Evolutionary conservation across 2,113 vertebrate genomes (phyloP).

Genomic region (Equus przewalskii): DNA sequence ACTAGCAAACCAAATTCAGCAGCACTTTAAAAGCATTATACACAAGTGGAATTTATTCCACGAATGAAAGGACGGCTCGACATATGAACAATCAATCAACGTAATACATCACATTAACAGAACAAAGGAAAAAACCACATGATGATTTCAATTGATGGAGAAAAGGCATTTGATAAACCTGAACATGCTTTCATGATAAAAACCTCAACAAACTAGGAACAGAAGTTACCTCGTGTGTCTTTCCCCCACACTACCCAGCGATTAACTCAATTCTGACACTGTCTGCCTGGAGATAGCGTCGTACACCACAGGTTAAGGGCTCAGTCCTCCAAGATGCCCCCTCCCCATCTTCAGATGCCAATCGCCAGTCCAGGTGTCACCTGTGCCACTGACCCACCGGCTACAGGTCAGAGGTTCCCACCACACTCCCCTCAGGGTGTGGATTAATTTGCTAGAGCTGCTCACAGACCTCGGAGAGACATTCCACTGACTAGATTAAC

Average conservation of each 20-base stretch:
- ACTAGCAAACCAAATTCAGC: neutral
- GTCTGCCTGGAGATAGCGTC: fast-evolving
- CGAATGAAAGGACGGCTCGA: fast-evolving
- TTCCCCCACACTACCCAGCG: neutral
- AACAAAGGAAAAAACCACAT: neutral
- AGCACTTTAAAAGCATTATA: neutral
- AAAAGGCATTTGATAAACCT: neutral
- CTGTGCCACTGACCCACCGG: neutral
- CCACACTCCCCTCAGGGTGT: neutral
- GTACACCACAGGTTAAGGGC: neutral
- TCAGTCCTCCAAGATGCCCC: neutral
- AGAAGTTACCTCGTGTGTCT: no score
- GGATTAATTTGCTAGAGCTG: neutral
- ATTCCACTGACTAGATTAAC: fast-evolving
- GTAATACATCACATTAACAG: neutral
- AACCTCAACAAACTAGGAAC: neutral
- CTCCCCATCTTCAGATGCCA: neutral
- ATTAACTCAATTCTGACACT: neutral
- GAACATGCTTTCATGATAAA: neutral
- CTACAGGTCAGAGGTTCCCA: fast-evolving
- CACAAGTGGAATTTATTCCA: no score
- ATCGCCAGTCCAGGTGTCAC: neutral
- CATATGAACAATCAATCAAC: fast-evolving
- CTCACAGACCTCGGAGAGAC: neutral
- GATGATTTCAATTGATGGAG: fast-evolving